Percentiles rank a stretch among this genome's conserved stretches.
phyloP scores from a whole-genome alignment of 1,140 invertebrate genomes.

The Lepidostoma basale region DNA sequence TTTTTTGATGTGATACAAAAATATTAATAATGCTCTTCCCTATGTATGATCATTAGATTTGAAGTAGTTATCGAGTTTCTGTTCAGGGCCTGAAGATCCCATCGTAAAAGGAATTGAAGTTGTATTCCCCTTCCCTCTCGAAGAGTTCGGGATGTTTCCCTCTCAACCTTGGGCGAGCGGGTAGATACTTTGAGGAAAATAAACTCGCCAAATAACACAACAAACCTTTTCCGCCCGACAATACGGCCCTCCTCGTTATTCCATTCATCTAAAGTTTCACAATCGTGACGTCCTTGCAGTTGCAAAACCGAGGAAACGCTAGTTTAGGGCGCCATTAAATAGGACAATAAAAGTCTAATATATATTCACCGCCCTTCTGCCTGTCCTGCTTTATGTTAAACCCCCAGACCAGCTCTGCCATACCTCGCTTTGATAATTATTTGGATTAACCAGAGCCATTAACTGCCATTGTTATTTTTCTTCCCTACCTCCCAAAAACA shows the following conservation, averaged over 20 bases:
- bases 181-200: conserved; percentile 5
- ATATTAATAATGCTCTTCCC: too few species aligned
- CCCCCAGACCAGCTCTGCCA: too few species aligned
- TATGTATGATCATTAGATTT: conserved; percentile 5
- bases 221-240: conserved; percentile 16
- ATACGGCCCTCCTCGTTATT: neutral
- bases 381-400: too few species aligned
- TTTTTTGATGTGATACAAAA: too few species aligned
- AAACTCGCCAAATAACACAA: conserved; percentile 18
- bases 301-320: neutral
- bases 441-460: too few species aligned
- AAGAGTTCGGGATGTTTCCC: neutral
- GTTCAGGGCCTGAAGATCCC: neutral
- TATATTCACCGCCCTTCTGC: too few species aligned
- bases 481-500: too few species aligned
- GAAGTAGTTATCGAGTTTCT: conserved; percentile 3
- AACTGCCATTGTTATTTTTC: too few species aligned
- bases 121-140: neutral
- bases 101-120: neutral
- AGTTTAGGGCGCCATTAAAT: neutral
- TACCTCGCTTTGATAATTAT: too few species aligned
- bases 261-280: conserved; percentile 4
- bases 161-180: neutral
- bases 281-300: neutral
- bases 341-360: neutral